A percentile compares a stretch with the other conserved stretches of the same genome.
Evolutionary conservation across 2,888 invertebrate genomes (phyloP).

Genomic region (Cryptus viduatorius): DNA sequence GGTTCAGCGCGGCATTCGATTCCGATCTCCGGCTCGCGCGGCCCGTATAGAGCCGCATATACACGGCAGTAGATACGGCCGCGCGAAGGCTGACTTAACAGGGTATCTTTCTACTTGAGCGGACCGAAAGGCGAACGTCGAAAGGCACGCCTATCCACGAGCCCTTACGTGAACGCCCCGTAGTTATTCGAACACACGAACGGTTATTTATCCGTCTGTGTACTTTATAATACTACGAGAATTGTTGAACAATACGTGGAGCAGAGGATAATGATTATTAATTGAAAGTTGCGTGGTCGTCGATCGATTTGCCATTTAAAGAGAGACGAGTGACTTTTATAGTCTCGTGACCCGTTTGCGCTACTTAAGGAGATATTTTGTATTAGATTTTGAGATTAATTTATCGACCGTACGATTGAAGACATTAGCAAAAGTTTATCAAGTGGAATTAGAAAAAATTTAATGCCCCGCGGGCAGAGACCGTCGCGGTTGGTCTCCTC

Average conservation of each 20-base stretch:
- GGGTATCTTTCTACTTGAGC: constrained; percentile 54
- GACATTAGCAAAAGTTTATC: too few relatives aligned
- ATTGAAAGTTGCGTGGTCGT: not conserved
- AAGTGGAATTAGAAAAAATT: too few relatives aligned
- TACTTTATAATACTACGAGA: not conserved
- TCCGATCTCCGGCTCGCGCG: constrained; percentile 45
- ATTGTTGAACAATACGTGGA: not conserved
- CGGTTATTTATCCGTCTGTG: constrained; percentile 22
- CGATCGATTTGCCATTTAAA: not conserved
- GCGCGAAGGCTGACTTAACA: constrained; percentile 51
- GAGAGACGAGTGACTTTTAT: not conserved
- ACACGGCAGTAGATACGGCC: not conserved
- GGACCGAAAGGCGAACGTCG: constrained; percentile 50
- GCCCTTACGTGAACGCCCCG: constrained; percentile 46
- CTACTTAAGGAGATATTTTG: not conserved
- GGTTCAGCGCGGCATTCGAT: constrained; percentile 38
- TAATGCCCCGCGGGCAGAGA: too few relatives aligned
- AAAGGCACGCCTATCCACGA: constrained; percentile 60
- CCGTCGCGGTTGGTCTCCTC: too few relatives aligned
- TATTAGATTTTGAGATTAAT: too few relatives aligned
- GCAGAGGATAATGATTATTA: constrained; percentile 7
- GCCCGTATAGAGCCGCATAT: not conserved
- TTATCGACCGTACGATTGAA: too few relatives aligned
- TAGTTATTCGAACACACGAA: constrained; percentile 38
- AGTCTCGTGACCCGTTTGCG: not conserved